phyloP scores from a whole-genome alignment of 2,797 vertebrate genomes.

The Potorous gilbertii region DNA sequence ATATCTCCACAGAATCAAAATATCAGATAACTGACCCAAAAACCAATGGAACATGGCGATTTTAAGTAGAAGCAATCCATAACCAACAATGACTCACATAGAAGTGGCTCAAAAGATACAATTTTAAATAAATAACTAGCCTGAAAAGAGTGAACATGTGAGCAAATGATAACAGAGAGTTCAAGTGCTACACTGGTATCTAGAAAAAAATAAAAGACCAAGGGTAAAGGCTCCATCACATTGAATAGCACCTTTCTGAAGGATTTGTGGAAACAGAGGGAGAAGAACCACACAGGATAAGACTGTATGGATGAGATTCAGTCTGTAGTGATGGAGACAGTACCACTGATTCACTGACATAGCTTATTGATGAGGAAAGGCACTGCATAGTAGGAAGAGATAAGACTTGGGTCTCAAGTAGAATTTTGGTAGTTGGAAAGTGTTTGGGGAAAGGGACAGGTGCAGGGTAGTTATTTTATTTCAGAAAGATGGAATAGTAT shows the following conservation, averaged over 20 bases:
- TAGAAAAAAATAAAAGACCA: background rate
- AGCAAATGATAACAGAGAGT: background rate
- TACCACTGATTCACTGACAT: background rate
- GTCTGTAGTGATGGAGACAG: background rate
- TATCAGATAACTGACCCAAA: background rate
- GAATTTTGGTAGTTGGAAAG: background rate
- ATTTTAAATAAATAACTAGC: background rate
- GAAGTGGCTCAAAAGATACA: background rate
- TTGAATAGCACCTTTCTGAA: background rate
- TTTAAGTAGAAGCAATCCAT: background rate
- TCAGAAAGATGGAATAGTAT: constrained; percentile 3
- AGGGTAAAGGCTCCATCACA: background rate
- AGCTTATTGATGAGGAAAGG: background rate
- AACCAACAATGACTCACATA: background rate
- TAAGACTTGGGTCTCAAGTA: background rate
- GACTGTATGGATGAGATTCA: background rate
- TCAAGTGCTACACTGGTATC: background rate
- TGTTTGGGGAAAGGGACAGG: constrained; percentile 10
- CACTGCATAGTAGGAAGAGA: background rate
- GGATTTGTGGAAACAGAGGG: background rate
- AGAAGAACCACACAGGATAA: background rate
- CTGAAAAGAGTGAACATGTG: background rate
- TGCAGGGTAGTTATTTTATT: constrained; percentile 14
- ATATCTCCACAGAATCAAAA: background rate
- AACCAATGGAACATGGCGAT: background rate